phyloP scores from a whole-genome alignment of 2,113 vertebrate species.

The Euleptes europaea region DNA sequence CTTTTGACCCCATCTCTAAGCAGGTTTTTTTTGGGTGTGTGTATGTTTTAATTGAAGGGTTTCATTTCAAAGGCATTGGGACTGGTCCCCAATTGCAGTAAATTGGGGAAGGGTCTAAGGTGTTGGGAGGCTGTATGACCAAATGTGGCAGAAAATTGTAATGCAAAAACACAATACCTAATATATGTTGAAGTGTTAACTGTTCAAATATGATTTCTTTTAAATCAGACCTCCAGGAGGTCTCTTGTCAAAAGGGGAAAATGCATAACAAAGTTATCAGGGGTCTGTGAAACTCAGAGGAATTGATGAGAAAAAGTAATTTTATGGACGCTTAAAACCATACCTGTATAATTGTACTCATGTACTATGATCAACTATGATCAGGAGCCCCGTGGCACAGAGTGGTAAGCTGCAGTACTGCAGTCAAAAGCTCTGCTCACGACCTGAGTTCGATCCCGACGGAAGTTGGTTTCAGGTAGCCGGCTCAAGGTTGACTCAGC shows the following conservation, averaged over 20 bases:
- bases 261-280: neutral
- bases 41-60: neutral
- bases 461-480: no score
- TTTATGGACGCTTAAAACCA: no score
- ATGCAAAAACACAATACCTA: neutral
- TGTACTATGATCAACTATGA: neutral
- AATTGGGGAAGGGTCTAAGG: neutral
- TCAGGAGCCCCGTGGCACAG: no score
- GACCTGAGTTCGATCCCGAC: no score
- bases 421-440: no score
- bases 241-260: neutral
- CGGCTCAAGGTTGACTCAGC: no score
- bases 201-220: neutral
- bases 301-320: neutral
- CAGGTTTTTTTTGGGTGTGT: neutral
- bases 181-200: neutral
- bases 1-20: neutral
- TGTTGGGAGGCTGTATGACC: neutral
- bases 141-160: neutral
- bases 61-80: neutral
- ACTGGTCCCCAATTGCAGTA: neutral
- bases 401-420: no score
- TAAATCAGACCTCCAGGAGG: neutral
- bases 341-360: neutral
- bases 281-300: neutral